Evolutionary conservation across 2,888 invertebrate genomes (phyloP).

Genomic region (Zaprionus bogoriensis): DNA sequence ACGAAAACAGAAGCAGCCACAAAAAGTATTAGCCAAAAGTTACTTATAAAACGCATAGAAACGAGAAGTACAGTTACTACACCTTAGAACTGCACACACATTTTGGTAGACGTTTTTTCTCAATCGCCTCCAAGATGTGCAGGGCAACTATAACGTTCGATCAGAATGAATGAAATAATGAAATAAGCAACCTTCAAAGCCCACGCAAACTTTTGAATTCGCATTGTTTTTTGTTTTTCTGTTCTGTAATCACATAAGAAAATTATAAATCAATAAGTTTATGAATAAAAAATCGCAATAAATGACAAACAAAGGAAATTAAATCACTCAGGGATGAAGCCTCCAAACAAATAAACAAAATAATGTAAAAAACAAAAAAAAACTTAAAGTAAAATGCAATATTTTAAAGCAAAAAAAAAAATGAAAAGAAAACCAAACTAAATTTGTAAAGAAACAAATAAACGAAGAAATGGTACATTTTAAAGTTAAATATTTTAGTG

Average conservation of each 20-base stretch:
- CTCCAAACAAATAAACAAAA: constrained; percentile 80
- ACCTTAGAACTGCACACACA: constrained; percentile 48
- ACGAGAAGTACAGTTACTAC: constrained; percentile 61
- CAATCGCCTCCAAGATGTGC: constrained; percentile 22
- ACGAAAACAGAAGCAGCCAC: constrained; percentile 37
- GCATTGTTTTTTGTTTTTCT: constrained; percentile 39
- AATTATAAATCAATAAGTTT: constrained; percentile 74
- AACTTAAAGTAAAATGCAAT: constrained; percentile 63
- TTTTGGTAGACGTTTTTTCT: constrained; percentile 29
- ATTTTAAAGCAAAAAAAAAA: constrained; percentile 66
- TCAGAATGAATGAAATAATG: constrained; percentile 42
- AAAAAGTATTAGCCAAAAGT: constrained; percentile 70
- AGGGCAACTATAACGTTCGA: constrained; percentile 21
- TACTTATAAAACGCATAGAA: constrained; percentile 35
- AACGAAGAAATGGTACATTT: constrained; percentile 58
- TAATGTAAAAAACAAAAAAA: constrained; percentile 44
- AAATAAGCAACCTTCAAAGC: constrained; percentile 68
- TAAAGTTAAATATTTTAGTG: constrained; percentile 75
- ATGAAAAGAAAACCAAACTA: constrained; percentile 39
- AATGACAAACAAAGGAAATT: constrained; percentile 79
- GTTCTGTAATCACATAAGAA: constrained; percentile 55
- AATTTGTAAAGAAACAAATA: constrained; percentile 42
- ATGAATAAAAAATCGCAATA: constrained; percentile 77
- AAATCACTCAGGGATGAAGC: constrained; percentile 83
- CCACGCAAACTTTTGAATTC: constrained; percentile 43